Percentiles rank a stretch among this genome's conserved stretches.
These are phyloP conservation scores for Heterotilapia buettikoferi DNA, from an alignment of 2,113 vertebrate genomes.

Conservation along the genomic window DNA sequence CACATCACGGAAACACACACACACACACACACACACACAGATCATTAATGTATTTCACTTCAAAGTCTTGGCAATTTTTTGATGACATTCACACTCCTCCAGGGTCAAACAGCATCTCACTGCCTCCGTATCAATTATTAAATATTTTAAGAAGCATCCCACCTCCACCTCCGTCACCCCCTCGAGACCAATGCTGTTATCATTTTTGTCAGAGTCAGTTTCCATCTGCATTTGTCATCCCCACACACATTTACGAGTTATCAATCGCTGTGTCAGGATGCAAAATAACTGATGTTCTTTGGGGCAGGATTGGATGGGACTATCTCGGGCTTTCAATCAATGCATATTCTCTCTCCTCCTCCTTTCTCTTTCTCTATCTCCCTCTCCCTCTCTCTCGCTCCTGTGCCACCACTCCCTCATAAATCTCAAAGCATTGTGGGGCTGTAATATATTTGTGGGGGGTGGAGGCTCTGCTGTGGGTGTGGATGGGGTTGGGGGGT, in stretches of 20 bases:
- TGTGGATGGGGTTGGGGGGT: conserved; percentile 81
- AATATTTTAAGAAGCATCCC: conserved; percentile 99
- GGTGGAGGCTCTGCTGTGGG: conserved; percentile 68
- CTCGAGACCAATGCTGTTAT: conserved; percentile 96
- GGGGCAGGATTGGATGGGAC: conserved; percentile 94
- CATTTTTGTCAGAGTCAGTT: conserved; percentile 99
- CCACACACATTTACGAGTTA: conserved; percentile 96
- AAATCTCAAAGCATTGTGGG: conserved; percentile 91
- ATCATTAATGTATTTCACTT: conserved; percentile 87
- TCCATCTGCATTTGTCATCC: conserved; percentile 98
- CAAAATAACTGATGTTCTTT: conserved; percentile 99
- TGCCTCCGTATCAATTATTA: conserved; percentile 99
- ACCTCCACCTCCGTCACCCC: conserved; percentile 79
- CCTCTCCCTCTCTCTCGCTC: conserved; percentile 5
- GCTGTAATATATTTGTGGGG: conserved; percentile 85
- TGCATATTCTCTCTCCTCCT: conserved; percentile 85
- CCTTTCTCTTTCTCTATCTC: conserved; percentile 70
- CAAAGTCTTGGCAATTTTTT: conserved; percentile 94
- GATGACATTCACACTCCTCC: conserved; percentile 99
- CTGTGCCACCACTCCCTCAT: conserved; percentile 91
- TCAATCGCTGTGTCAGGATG: conserved; percentile 99
- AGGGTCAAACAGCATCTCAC: conserved; percentile 99
- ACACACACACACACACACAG: conserved; percentile 34
- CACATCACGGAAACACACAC: conserved; percentile 38
- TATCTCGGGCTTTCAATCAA: conserved; percentile 99